These are phyloP conservation scores for Pheosia gnoma DNA, from an alignment of 2,888 invertebrate genomes.

Conservation along the genomic window DNA sequence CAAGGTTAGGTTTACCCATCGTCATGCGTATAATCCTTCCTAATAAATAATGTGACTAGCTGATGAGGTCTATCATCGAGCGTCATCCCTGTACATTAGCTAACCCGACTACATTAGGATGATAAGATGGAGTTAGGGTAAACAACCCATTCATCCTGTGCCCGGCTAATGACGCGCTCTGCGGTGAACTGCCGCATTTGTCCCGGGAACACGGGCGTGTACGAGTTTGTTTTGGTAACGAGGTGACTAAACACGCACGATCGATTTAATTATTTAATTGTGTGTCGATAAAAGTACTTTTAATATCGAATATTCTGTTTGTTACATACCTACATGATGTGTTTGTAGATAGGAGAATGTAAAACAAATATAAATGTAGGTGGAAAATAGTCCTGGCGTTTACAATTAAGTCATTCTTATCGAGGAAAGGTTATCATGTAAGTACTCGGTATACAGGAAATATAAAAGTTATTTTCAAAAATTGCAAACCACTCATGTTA, in stretches of 20 bases:
- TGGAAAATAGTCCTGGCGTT: too few species aligned
- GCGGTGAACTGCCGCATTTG: slow-evolving; percentile 33
- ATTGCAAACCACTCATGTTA: too few species aligned
- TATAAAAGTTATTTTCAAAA: too few species aligned
- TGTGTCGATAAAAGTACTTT: too few species aligned
- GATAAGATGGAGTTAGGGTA: not conserved
- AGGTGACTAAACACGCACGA: slow-evolving; percentile 16
- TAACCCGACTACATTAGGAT: not conserved
- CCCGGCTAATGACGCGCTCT: slow-evolving; percentile 27
- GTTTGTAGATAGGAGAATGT: too few species aligned
- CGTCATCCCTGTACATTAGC: not conserved
- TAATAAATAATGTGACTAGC: not conserved
- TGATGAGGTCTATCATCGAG: not conserved
- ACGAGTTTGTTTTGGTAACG: slow-evolving; percentile 31
- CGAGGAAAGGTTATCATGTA: too few species aligned
- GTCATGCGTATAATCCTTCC: not conserved
- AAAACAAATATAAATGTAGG: too few species aligned
- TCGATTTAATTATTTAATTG: not conserved
- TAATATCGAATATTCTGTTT: too few species aligned
- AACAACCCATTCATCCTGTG: not conserved
- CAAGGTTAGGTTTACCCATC: too few species aligned
- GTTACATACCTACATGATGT: too few species aligned
- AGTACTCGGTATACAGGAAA: too few species aligned
- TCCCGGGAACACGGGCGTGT: slow-evolving; percentile 21
- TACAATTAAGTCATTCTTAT: too few species aligned